These are phyloP conservation scores for Zonotrichia albicollis DNA, from an alignment of 2,797 vertebrate species.

Conservation along the genomic window DNA sequence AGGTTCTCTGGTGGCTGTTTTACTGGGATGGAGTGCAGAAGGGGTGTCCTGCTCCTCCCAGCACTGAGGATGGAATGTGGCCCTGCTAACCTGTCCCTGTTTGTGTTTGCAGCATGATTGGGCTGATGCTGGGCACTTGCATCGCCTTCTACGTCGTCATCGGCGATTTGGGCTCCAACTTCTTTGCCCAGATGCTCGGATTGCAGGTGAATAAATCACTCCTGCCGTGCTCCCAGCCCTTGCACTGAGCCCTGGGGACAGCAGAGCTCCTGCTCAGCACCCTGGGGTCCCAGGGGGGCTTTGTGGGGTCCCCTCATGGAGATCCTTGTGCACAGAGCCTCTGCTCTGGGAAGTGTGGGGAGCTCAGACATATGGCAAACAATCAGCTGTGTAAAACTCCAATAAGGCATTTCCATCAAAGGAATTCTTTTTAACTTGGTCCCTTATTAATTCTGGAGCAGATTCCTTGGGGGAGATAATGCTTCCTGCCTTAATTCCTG, in stretches of 20 bases:
- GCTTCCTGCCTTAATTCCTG: constrained; percentile 15
- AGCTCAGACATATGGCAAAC: background rate
- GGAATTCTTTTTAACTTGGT: background rate
- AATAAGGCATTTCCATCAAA: background rate
- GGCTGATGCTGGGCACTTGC: constrained; percentile 98
- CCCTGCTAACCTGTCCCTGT: background rate
- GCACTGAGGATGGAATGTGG: fast-evolving
- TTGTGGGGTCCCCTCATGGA: background rate
- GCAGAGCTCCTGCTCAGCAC: background rate
- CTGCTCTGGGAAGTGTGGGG: background rate
- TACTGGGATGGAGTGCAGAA: background rate
- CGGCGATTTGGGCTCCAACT: constrained; percentile 93
- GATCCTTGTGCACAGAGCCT: background rate
- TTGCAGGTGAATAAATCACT: constrained; percentile 81
- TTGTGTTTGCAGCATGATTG: constrained; percentile 87
- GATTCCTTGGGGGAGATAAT: background rate
- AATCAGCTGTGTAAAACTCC: background rate
- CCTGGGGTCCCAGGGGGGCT: background rate
- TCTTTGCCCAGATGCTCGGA: constrained; percentile 91
- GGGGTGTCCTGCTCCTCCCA: background rate
- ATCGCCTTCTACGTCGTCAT: constrained; percentile 98
- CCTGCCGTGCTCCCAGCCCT: background rate
- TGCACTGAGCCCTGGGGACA: background rate
- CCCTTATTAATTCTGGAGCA: background rate
- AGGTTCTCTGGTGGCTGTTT: background rate